Base-by-base conservation (phyloP, 2,797 vertebrate genomes). In the Picus viridis region DNA sequence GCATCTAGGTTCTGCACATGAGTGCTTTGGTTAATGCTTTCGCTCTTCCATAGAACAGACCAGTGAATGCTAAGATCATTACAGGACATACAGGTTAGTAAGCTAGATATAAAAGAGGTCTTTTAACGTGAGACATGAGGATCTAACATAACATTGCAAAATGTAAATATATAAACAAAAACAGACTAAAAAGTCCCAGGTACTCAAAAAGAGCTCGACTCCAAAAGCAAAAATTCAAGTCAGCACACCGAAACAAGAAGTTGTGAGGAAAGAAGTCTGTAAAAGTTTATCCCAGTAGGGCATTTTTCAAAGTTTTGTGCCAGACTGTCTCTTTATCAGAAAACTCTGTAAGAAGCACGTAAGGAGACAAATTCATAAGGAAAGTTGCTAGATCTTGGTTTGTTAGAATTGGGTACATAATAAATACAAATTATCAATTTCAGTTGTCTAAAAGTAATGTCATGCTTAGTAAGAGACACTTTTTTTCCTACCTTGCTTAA, bases 131-230 rank as follows among this genome's bases (percentile, higher is more conserved):
- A 29, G 17, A 89, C 53, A 57, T 53, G 11, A 83, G 19, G 61
- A 71, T 51, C 73, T 82, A 90, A 93, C 41, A 34, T 8, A 58
- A 65, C 23, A 83, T 92, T 58, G 34, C 61, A 87, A 73, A 88
- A 88, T 84, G 41, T 47, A 86, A 94, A 83, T 90, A 63, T 51
- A 27, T 70, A 90, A 96, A 81, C 23, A 92, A 96, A 90, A 39
- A 59, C 7, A 96, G 47, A 79, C 61, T 56, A 89, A 64, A 91
- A 62, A 93, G 67, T 63, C 65, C 70, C 71, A 75, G 36, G 64
- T 92, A 75, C 58, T 96, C 80, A 93, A 43, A 95, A 91, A 86
- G 34, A 93, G 13, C 72, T 82, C 95, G 84, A 68, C 80, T 86
- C 45, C 17, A 23, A 93, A 64, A 43, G 63, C 32, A 91, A 91